phyloP scores from a whole-genome alignment of 1,140 invertebrate genomes.

The Globodera ellingtonae region DNA sequence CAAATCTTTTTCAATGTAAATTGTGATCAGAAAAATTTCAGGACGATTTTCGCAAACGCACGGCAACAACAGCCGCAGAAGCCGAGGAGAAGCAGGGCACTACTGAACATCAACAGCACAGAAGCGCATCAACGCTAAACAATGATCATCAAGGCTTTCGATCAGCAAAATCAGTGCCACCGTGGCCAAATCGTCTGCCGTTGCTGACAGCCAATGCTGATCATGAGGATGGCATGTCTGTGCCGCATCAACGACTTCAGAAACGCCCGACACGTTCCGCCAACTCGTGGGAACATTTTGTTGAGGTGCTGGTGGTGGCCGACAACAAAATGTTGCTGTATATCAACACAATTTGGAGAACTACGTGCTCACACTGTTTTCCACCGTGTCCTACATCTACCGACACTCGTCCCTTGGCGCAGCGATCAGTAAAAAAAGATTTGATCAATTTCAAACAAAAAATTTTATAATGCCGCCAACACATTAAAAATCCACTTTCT shows the following conservation, averaged over 20 bases:
- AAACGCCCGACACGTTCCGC: constrained; percentile 43
- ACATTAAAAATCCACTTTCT: too few relatives aligned
- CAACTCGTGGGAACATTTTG: constrained; percentile 73
- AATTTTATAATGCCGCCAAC: too few relatives aligned
- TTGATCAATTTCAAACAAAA: too few relatives aligned
- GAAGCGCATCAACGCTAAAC: neutral
- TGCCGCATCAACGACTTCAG: neutral
- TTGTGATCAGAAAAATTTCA: neutral
- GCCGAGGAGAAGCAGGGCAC: neutral
- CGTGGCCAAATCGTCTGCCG: too few relatives aligned
- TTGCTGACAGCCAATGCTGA: neutral
- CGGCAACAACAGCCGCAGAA: too few relatives aligned
- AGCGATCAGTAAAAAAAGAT: constrained; percentile 69
- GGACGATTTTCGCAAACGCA: too few relatives aligned
- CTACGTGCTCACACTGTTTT: constrained; percentile 80
- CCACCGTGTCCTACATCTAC: constrained; percentile 78
- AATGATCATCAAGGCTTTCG: neutral
- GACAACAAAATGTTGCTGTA: constrained; percentile 78
- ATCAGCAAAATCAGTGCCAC: neutral
- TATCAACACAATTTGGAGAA: constrained; percentile 71
- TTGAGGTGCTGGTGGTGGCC: constrained; percentile 80
- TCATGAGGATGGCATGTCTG: neutral
- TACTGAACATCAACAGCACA: neutral
- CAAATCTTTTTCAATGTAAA: constrained; percentile 25
- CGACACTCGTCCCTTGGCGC: constrained; percentile 81